A percentile compares a stretch with the other conserved stretches of the same genome.
phyloP scores from a whole-genome alignment of 2,113 vertebrate genomes.

The Sinocyclocheilus anophthalmus region DNA sequence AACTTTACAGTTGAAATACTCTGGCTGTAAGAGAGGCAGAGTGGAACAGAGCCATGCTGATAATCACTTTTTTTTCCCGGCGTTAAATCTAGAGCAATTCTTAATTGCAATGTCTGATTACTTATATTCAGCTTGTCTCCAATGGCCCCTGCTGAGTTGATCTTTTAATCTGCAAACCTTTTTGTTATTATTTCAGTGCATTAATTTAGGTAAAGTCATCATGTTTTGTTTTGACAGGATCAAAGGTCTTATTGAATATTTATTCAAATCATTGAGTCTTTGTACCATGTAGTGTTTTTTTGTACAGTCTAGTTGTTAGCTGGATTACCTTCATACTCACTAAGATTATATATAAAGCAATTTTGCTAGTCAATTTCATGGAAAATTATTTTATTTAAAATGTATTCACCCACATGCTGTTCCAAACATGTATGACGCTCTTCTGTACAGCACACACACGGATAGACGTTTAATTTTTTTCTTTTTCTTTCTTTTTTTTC shows the following conservation, averaged over 20 bases:
- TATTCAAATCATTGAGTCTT: slow-evolving; percentile 15
- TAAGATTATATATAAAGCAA: background rate
- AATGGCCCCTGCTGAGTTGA: background rate
- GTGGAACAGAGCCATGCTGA: background rate
- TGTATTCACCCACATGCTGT: background rate
- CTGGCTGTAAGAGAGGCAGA: background rate
- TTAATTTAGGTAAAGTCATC: slow-evolving; percentile 17
- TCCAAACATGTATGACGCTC: background rate
- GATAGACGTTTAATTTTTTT: too few species aligned
- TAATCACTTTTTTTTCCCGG: background rate
- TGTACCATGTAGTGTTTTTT: background rate
- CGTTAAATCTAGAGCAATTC: slow-evolving; percentile 15
- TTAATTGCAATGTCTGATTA: slow-evolving; percentile 39
- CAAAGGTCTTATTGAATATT: slow-evolving; percentile 24
- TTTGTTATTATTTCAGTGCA: background rate
- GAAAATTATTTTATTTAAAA: too few species aligned
- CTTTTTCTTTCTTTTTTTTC: background rate
- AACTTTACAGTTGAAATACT: background rate
- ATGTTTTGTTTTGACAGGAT: slow-evolving; percentile 24
- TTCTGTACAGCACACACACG: background rate
- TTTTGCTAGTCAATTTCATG: background rate
- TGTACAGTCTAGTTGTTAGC: slow-evolving; percentile 9
- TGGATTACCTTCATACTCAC: slow-evolving; percentile 2
- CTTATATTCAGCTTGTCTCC: slow-evolving; percentile 19
- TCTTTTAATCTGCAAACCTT: slow-evolving; percentile 34